phyloP scores from a whole-genome alignment of 1,140 invertebrate species.

The Euura lappo region DNA sequence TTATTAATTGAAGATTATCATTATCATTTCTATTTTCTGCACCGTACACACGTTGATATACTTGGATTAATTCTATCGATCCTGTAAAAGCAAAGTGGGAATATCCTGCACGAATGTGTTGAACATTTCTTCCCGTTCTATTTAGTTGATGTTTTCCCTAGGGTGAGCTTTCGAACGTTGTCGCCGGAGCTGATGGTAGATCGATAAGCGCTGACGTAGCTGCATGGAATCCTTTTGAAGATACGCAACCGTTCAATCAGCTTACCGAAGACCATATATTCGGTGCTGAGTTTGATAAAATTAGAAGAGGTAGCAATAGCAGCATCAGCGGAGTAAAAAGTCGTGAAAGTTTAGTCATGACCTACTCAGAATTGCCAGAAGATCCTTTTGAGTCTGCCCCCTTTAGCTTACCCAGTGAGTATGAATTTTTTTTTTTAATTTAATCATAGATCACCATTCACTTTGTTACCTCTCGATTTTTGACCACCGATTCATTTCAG shows the following conservation, averaged over 20 bases:
- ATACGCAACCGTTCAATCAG: constrained; percentile 73
- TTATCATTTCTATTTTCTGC: constrained; percentile 23
- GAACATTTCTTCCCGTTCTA: too few species aligned
- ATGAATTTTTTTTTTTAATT: constrained; percentile 18
- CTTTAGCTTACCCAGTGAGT: constrained; percentile 75
- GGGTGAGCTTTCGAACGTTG: constrained; percentile 57
- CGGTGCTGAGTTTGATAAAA: constrained; percentile 86
- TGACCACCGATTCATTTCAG: constrained; percentile 39
- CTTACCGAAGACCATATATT: constrained; percentile 86
- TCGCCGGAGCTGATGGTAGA: constrained; percentile 58
- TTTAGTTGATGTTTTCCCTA: constrained; percentile 27
- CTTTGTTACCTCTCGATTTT: too few species aligned
- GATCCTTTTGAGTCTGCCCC: constrained; percentile 85
- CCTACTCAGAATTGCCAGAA: constrained; percentile 68
- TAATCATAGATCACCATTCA: too few species aligned
- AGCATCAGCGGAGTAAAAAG: constrained; percentile 83
- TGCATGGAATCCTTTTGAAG: constrained; percentile 86
- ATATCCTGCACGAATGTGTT: background rate
- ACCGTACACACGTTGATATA: constrained; percentile 21
- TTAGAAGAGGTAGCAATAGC: constrained; percentile 79
- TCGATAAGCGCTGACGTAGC: constrained; percentile 69
- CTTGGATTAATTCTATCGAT: background rate
- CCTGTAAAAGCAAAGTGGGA: background rate
- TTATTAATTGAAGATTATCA: background rate
- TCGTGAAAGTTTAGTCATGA: constrained; percentile 77